Evolutionary conservation across 2,797 vertebrate genomes (phyloP).

Genomic region (Rhabdomys pumilio): DNA sequence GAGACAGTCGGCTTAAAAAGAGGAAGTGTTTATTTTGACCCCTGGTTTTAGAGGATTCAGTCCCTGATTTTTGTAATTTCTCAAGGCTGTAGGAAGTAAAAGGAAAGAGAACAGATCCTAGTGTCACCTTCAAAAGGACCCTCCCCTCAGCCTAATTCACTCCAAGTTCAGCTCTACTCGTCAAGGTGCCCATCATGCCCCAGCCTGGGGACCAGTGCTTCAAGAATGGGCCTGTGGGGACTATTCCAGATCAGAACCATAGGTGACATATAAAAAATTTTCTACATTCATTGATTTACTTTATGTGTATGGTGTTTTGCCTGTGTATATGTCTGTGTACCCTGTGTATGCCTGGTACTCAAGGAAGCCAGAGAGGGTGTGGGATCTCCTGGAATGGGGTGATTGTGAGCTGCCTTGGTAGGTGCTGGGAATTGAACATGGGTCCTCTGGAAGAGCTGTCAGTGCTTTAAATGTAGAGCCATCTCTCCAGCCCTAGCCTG

Average conservation of each 20-base stretch:
- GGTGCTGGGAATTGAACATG: not conserved
- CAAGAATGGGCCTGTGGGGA: not conserved
- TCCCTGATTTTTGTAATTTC: not conserved
- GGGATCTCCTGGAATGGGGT: not conserved
- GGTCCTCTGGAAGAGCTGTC: not conserved
- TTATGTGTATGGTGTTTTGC: not conserved
- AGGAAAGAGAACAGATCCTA: not conserved
- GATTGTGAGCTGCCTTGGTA: not conserved
- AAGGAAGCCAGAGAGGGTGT: not conserved
- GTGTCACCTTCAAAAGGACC: not conserved
- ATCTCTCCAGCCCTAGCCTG: not conserved
- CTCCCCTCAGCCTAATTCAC: not conserved
- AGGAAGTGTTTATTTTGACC: not conserved
- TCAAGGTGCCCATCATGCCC: not conserved
- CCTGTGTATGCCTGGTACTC: not conserved
- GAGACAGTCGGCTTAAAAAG: not conserved
- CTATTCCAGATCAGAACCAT: not conserved
- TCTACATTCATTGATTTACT: not conserved
- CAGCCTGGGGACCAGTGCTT: not conserved
- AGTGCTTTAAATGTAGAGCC: not conserved
- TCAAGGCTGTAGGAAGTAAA: not conserved
- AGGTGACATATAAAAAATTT: not conserved
- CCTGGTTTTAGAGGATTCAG: not conserved
- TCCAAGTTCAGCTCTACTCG: not conserved
- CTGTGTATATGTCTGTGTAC: not conserved